Percentiles rank a stretch among this genome's conserved stretches.
These are phyloP conservation scores for Drosophila phalerata DNA, from an alignment of 2,888 invertebrate species.

Conservation along the genomic window DNA sequence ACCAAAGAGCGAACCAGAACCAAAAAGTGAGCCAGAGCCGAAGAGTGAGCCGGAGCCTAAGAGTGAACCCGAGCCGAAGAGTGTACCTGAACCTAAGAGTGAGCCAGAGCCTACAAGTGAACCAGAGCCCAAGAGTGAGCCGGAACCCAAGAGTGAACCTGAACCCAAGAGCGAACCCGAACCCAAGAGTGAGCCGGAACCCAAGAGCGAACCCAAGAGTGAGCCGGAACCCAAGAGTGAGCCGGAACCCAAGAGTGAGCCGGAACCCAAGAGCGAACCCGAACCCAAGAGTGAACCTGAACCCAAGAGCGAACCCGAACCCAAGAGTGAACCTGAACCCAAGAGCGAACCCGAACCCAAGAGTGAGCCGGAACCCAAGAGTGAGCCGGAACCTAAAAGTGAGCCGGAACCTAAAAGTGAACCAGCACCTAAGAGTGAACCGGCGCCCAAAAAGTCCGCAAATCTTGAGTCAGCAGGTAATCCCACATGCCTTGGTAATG, in stretches of 20 bases:
- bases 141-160: conserved; percentile 38
- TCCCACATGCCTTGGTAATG: conserved; percentile 41
- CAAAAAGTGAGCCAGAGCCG: conserved; percentile 75
- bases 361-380: conserved; percentile 73
- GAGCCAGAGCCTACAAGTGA: conserved; percentile 59
- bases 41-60: conserved; percentile 84
- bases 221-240: conserved; percentile 86
- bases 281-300: conserved; percentile 55
- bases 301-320: conserved; percentile 47
- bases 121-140: conserved; percentile 41
- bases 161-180: conserved; percentile 46
- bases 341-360: conserved; percentile 48
- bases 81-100: conserved; percentile 19
- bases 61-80: conserved; percentile 75
- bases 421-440: conserved; percentile 36
- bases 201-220: conserved; percentile 81
- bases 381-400: conserved; percentile 41
- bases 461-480: conserved; percentile 60
- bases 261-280: conserved; percentile 37
- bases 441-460: conserved; percentile 53
- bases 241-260: conserved; percentile 58
- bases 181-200: conserved; percentile 76
- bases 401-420: conserved; percentile 80
- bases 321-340: conserved; percentile 44
- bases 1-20: conserved; percentile 86